Base-by-base conservation (phyloP, 2,797 vertebrate species). In the Gambelia wislizenii region DNA sequence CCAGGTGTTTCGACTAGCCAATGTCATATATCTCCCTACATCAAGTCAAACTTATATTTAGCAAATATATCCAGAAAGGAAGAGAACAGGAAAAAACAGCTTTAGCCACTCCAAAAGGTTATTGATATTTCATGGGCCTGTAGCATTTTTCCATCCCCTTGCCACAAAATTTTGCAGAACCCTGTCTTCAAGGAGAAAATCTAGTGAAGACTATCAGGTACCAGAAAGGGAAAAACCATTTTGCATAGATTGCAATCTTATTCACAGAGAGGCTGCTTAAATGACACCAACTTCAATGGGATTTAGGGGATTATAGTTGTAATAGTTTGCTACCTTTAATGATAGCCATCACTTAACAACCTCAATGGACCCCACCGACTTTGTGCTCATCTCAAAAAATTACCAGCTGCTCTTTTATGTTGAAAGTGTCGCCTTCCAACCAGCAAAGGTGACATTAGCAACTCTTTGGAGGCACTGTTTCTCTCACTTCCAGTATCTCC, bases 151-250 rank as follows among this genome's bases (percentile, higher is more conserved):
- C 6, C 18, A 20, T 22, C 56, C 5, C 20, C 56, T 59, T 59
- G 1, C 56, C 56, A 59, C 56, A 59, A 20, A 33, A 3, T 27
- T 69, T 69, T 69, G 30, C 64, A 30, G 30, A 69, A 27, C 30
- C 64, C 64, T 69, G 64, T 69, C 13, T n/a, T n/a, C 67, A n/a
- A 69, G 77, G 39, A 72, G 70, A 1, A 5, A 14, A 82, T 86
- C 44, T 12, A 49, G 82, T 91, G 72, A 86, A 85, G 87, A 44
- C 13, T 89, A 87, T 27, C 81, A 87, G 82, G 91, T 14, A 25
- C 4, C 42, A 87, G 20, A 47, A 56, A 75, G 39, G 10, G 64
- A 67, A 47, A 87, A 84, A 42, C 10, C 42, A 42, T 49, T 83
- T 84, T 14, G 30, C 14, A 16, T 52, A 52, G 27, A 61, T n/a